Base-by-base conservation (phyloP, 2,888 invertebrate species). In the Synanthedon myopaeformis region DNA sequence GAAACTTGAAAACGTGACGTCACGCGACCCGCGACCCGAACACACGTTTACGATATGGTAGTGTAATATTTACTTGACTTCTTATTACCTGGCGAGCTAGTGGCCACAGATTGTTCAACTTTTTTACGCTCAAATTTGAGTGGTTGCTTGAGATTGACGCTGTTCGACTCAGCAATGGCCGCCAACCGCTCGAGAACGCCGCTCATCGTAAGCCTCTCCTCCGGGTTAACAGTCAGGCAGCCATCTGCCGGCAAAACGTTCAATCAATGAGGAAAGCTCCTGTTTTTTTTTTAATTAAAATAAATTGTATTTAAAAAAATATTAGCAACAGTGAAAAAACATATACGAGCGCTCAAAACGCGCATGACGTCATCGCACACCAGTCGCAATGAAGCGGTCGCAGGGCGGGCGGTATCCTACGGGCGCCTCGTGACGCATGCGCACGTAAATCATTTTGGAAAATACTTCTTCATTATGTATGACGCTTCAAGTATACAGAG, bases 81-180 rank as follows among this genome's bases (percentile, higher is more conserved):
- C 76, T 88, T 88, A 84, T 88, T 88, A 88, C 88, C 88, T 88
- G 88, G 88, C 88, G 88, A 88, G 88, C 88, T 88, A 88, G 88
- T 88, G 88, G 88, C 88, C 88, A 88, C 88, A 72, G 88, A 88
- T 88, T 88, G 88, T 88, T 88, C 88, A 88, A 88, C 88, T 88
- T 88, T 88, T 88, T 89, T 89, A 82, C 89, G 87, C 82, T 91
- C 91, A 72, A 93, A 88, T 72, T 90, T 90, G 64, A 96, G 88
- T 61, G 96, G 91, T 69, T 93, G 93, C 78, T 93, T 93, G 56
- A 96, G 89, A 80, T 94, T 93, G 84, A 96, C 92, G 61, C 92
- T 92, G 76, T 93, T 91, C 54, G 94, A 93, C 80, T 96, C 95
- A 1, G 96, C 95, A 63, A 98, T 93, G 54, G 96, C 95, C 54